phyloP scores from a whole-genome alignment of 2,888 invertebrate species.

The Xylophagus ater region DNA sequence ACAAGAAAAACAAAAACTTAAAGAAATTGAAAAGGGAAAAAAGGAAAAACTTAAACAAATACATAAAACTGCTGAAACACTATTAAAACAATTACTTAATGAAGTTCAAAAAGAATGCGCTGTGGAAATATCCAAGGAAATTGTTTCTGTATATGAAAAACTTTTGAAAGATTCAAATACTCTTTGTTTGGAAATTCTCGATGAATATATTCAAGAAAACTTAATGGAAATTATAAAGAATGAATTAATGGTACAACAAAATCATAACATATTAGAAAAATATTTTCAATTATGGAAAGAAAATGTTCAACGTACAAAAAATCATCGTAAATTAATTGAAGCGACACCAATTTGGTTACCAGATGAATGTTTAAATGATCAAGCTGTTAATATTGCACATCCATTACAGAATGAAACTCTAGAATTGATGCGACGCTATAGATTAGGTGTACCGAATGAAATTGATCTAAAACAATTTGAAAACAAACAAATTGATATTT shows the following conservation, averaged over 20 bases:
- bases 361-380: conserved; percentile 23
- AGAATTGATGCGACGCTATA: conserved; percentile 41
- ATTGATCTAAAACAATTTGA: conserved; percentile 20
- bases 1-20: conserved; percentile 15
- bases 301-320: conserved; percentile 32
- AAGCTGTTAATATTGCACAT: conserved; percentile 34
- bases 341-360: conserved; percentile 46
- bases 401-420: conserved; percentile 40
- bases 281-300: conserved; percentile 42
- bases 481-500: conserved; percentile 16
- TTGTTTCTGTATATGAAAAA: conserved; percentile 6
- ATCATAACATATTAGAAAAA: conserved; percentile 31
- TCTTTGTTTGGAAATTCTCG: not conserved
- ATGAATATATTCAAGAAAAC: conserved; percentile 26
- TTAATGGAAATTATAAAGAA: conserved; percentile 31
- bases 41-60: conserved; percentile 10
- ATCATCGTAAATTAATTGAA: conserved; percentile 43
- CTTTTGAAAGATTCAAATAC: not conserved
- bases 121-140: conserved; percentile 16
- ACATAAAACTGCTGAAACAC: conserved; percentile 7
- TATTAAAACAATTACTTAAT: conserved; percentile 7
- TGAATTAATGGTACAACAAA: conserved; percentile 35
- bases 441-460: conserved; percentile 34
- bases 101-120: conserved; percentile 3
- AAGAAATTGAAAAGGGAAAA: conserved; percentile 15